Base-by-base conservation (phyloP, 2,113 vertebrate species). In the Oriolus oriolus region DNA sequence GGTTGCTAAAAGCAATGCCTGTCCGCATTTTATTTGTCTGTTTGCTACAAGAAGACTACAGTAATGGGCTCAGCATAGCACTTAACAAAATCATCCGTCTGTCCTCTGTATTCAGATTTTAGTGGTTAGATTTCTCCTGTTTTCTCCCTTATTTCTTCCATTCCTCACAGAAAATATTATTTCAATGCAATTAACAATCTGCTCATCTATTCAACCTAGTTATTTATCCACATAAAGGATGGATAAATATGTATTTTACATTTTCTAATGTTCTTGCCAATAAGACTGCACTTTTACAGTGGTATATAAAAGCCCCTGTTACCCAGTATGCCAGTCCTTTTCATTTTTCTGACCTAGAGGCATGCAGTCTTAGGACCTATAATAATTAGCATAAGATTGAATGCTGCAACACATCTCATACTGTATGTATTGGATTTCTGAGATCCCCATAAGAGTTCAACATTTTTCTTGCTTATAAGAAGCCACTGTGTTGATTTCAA, bases 361-460 rank as follows among this genome's bases (percentile, higher is more conserved):
- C 56, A 59, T 15, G 8, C 69, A 39, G 50, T 28, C 20, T 60
- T 45, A 70, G n/a, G 26, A 74, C 21, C 22, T 50, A 10, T 41
- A 23, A 49, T 23, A 69, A 84, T 74, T 74, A 89, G 8, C 28
- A 65, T 85, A 59, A 87, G 64, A 77, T 37, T 6, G 11, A 80
- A 33, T 19, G 19, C 16, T 70, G 33, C 11, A 61, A 21, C 26
- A 53, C 6, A 47, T 63, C 31, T 54, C 14, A 33, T 50, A 35
- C 20, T 30, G 6, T 37, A 11, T 27, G 5, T 65, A 13, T 53
- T 66, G 56, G 11, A 59, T 63, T 84, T 84, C 64, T 52, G 33
- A 70, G 60, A 54, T 54, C 4, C 10, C 5, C 0, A 0, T 54
- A 70, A 24, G 3, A 27, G 14, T 61, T 86, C 18, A 61, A 20